These are phyloP conservation scores for Microctonus hyperodae DNA, from an alignment of 2,888 invertebrate genomes.

Conservation along the genomic window DNA sequence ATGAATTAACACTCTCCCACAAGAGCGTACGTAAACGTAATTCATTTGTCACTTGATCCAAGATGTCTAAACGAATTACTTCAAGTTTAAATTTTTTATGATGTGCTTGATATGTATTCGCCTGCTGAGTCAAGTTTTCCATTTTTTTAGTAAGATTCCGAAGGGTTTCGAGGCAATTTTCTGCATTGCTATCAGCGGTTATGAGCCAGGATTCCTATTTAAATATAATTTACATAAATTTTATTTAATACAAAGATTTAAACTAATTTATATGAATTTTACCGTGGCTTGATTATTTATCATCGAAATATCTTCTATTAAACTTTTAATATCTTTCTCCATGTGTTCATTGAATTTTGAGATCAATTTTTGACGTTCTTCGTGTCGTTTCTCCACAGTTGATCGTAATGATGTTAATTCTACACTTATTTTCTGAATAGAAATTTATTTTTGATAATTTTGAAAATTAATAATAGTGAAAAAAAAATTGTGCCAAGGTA, in stretches of 20 bases:
- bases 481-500: neutral
- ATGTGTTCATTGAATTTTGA: constrained; percentile 76
- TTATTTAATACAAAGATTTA: neutral
- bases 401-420: constrained; percentile 72
- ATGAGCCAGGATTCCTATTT: constrained; percentile 78
- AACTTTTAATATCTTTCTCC: constrained; percentile 77
- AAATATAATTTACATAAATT: constrained; percentile 36
- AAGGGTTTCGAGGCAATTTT: constrained; percentile 71
- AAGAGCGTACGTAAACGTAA: constrained; percentile 80
- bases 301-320: constrained; percentile 76
- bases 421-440: constrained; percentile 67
- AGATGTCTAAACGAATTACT: constrained; percentile 79
- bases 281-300: constrained; percentile 78
- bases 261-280: constrained; percentile 40
- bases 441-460: constrained; percentile 1
- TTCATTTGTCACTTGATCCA: constrained; percentile 82
- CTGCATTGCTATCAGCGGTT: constrained; percentile 75
- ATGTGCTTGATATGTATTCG: constrained; percentile 78
- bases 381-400: constrained; percentile 74
- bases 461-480: neutral
- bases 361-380: constrained; percentile 74
- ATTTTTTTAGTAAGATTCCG: constrained; percentile 72
- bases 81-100: constrained; percentile 89
- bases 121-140: constrained; percentile 70
- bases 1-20: constrained; percentile 80